phyloP scores from a whole-genome alignment of 2,113 vertebrate genomes.

The Camelus bactrianus region DNA sequence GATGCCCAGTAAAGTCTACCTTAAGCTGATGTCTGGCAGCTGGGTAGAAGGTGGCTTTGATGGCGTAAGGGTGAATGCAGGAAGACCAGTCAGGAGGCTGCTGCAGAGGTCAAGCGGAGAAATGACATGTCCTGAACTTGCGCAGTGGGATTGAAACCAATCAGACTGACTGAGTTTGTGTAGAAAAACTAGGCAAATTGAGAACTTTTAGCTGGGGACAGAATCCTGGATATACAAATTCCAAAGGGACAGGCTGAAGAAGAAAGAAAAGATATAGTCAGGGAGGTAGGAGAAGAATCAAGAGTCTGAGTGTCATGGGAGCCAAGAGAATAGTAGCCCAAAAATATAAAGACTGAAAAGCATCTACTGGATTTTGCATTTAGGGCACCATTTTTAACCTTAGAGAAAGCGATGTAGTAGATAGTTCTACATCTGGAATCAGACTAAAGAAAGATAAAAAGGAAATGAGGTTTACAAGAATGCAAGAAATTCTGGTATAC shows the following conservation, averaged over 20 bases:
- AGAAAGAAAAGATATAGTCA: background rate
- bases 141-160: background rate
- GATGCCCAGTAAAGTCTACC: background rate
- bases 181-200: background rate
- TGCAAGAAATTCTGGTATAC: background rate
- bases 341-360: background rate
- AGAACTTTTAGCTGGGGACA: background rate
- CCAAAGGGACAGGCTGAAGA: background rate
- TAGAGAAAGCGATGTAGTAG: background rate
- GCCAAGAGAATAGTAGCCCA: background rate
- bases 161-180: background rate
- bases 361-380: background rate
- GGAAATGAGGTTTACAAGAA: background rate
- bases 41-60: background rate
- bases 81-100: background rate
- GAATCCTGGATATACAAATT: background rate
- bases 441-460: background rate
- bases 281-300: background rate
- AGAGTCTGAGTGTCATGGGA: background rate
- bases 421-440: background rate
- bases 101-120: background rate
- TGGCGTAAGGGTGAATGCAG: background rate
- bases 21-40: background rate
- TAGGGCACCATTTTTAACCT: background rate
- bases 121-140: background rate